These are phyloP conservation scores for Strix uralensis DNA, from an alignment of 2,113 vertebrate genomes.

Conservation along the genomic window DNA sequence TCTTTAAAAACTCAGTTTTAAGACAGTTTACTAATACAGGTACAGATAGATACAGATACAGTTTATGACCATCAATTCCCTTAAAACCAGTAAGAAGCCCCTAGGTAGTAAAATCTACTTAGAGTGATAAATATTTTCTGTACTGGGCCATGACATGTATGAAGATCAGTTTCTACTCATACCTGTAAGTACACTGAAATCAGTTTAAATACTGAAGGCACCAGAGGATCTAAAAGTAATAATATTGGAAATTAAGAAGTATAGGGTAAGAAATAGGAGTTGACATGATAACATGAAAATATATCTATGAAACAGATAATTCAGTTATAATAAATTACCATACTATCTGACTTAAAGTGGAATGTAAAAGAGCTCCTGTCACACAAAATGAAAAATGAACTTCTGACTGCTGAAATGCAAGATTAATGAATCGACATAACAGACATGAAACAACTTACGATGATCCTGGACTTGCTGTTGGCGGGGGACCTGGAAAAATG, in stretches of 20 bases:
- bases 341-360: background rate
- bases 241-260: conserved; percentile 7
- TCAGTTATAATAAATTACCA: background rate
- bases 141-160: background rate
- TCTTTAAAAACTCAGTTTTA: background rate
- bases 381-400: conserved; percentile 30
- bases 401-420: conserved; percentile 23
- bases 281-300: background rate
- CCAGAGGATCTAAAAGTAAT: background rate
- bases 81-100: background rate
- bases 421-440: conserved; percentile 18
- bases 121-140: background rate
- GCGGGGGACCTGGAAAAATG: conserved; percentile 87
- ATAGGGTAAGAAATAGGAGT: background rate
- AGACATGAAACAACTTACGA: conserved; percentile 85
- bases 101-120: background rate
- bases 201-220: background rate
- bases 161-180: background rate
- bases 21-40: background rate
- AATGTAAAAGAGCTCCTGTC: conserved; percentile 13
- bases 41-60: background rate
- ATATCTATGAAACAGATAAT: background rate
- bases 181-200: background rate
- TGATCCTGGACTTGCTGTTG: conserved; percentile 89
- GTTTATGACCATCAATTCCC: background rate